Percentiles rank a stretch among this genome's conserved stretches.
These are phyloP conservation scores for Oxytorus armatus DNA, from an alignment of 2,888 invertebrate genomes.

Conservation along the genomic window DNA sequence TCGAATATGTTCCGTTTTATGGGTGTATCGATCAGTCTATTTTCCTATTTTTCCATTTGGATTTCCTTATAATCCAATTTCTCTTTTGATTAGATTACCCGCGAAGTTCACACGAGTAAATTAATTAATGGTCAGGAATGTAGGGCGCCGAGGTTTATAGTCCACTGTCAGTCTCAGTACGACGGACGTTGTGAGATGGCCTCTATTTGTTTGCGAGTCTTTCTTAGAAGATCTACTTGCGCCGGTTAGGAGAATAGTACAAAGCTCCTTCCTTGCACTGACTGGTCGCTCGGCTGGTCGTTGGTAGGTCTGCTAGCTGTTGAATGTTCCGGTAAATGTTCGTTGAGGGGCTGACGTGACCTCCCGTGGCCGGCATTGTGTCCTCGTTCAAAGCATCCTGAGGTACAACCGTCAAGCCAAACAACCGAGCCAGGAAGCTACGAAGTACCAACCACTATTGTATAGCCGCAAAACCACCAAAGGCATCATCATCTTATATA, in stretches of 20 bases:
- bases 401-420: slow-evolving; percentile 37
- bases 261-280: slow-evolving; percentile 51
- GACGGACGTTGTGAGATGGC: slow-evolving; percentile 50
- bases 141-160: slow-evolving; percentile 6
- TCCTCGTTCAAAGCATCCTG: slow-evolving; percentile 72
- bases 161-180: slow-evolving; percentile 54
- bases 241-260: slow-evolving; percentile 47
- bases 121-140: slow-evolving; percentile 58
- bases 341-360: slow-evolving; percentile 74
- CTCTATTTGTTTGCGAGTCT: slow-evolving; percentile 76
- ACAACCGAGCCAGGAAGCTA: slow-evolving; percentile 9
- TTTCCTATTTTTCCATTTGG: not conserved
- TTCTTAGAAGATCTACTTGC: slow-evolving; percentile 73
- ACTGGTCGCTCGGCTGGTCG: slow-evolving; percentile 29
- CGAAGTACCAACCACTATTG: slow-evolving; percentile 25
- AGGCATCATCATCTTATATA: slow-evolving; percentile 53
- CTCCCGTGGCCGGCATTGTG: slow-evolving; percentile 78
- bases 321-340: slow-evolving; percentile 57
- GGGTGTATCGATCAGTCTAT: no score
- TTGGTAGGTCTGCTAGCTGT: slow-evolving; percentile 36
- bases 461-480: slow-evolving; percentile 28
- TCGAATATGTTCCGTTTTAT: no score
- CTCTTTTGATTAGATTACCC: not conserved
- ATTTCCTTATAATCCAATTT: slow-evolving; percentile 11
- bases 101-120: slow-evolving; percentile 3